These are phyloP conservation scores for Germaria angustata DNA, from an alignment of 2,888 invertebrate genomes.

Conservation along the genomic window DNA sequence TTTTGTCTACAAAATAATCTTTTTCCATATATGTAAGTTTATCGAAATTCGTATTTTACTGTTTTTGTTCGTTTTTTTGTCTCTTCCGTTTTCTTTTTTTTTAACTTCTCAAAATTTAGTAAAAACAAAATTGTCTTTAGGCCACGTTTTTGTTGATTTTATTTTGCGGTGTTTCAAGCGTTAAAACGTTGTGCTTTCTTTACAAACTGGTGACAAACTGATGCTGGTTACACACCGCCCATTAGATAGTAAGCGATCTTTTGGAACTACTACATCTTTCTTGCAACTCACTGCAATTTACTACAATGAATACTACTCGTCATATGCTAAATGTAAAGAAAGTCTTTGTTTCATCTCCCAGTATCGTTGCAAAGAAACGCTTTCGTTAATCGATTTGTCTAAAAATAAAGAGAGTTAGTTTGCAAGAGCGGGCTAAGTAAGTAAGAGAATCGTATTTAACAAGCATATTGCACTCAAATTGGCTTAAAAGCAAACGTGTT, in stretches of 20 bases:
- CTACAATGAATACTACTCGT: not conserved
- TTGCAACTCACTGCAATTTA: conserved; percentile 4
- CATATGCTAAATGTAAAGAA: conserved; percentile 53
- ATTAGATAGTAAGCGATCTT: conserved; percentile 15
- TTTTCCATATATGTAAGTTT: not conserved
- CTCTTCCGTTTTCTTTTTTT: conserved; percentile 16
- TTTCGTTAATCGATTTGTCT: conserved; percentile 29
- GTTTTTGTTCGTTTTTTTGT: not conserved
- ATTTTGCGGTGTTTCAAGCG: conserved; percentile 20
- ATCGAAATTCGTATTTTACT: not conserved
- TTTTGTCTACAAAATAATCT: conserved; percentile 14
- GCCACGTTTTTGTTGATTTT: not conserved
- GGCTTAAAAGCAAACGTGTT: conserved; percentile 28
- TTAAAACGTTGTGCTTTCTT: conserved; percentile 60
- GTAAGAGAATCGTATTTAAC: conserved; percentile 5
- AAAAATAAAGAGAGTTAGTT: not conserved
- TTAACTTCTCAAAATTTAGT: not conserved
- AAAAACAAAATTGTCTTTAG: conserved; percentile 9
- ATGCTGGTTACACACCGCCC: conserved; percentile 55
- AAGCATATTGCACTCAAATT: conserved; percentile 5
- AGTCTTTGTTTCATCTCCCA: conserved; percentile 23
- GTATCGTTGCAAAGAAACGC: conserved; percentile 39
- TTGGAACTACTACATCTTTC: not conserved
- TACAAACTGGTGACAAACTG: conserved; percentile 61
- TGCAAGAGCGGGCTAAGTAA: not conserved